Percentiles rank a stretch among this genome's conserved stretches.
These are phyloP conservation scores for Molorchus minor DNA, from an alignment of 2,888 invertebrate species.

Conservation along the genomic window DNA sequence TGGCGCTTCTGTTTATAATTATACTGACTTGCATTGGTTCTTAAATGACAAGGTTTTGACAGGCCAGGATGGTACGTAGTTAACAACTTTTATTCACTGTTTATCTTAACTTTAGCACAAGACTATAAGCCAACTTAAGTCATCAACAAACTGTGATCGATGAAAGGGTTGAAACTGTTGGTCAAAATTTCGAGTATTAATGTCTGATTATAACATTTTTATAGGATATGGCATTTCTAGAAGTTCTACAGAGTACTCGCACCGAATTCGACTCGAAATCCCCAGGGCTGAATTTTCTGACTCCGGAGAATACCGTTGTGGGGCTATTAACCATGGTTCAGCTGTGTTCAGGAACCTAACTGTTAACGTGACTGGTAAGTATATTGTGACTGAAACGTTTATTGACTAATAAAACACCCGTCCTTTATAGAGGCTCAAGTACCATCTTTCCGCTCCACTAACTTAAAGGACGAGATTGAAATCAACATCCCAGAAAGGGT, in stretches of 20 bases:
- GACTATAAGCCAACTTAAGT: too few relatives aligned
- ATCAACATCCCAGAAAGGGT: constrained; percentile 58
- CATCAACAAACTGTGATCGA: too few relatives aligned
- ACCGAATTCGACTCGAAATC: constrained; percentile 41
- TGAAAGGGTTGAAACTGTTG: too few relatives aligned
- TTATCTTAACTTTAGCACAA: too few relatives aligned
- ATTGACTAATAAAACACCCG: too few relatives aligned
- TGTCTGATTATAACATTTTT: constrained; percentile 17
- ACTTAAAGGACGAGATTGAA: constrained; percentile 61
- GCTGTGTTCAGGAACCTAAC: constrained; percentile 27
- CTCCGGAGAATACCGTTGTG: constrained; percentile 47
- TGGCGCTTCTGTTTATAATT: constrained; percentile 67
- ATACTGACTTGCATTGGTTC: constrained; percentile 66
- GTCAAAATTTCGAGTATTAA: too few relatives aligned
- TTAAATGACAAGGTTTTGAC: constrained; percentile 15
- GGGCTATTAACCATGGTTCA: constrained; percentile 16
- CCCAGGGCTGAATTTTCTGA: constrained; percentile 35
- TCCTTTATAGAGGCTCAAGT: too few relatives aligned
- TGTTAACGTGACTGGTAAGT: constrained; percentile 39
- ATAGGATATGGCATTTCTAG: constrained; percentile 30
- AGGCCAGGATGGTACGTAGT: constrained; percentile 28
- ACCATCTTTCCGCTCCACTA: constrained; percentile 63
- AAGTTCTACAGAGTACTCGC: constrained; percentile 44
- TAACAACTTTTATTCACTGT: constrained; percentile 24
- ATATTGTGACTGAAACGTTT: neutral